These are phyloP conservation scores for Sterrhoptilus dennistouni DNA, from an alignment of 2,113 vertebrate species.

Conservation along the genomic window DNA sequence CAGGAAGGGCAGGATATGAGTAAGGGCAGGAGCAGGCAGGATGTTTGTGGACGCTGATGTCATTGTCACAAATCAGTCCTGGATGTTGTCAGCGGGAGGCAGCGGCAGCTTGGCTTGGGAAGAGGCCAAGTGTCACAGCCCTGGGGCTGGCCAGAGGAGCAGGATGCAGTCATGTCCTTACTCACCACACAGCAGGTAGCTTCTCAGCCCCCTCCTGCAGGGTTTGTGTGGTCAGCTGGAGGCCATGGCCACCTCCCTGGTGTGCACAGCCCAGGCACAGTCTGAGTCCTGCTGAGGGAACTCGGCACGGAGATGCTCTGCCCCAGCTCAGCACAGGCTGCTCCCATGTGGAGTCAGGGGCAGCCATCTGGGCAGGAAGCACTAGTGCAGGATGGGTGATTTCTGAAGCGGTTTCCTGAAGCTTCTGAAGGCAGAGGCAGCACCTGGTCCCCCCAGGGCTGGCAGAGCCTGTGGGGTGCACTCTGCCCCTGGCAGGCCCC, in stretches of 20 bases:
- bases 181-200: neutral
- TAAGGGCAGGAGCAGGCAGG: neutral
- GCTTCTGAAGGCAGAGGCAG: neutral
- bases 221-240: neutral
- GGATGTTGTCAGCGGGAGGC: neutral
- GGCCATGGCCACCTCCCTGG: neutral
- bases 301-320: neutral
- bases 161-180: accelerated
- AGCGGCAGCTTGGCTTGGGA: neutral
- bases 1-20: neutral
- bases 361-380: accelerated
- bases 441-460: accelerated
- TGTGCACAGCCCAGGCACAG: accelerated
- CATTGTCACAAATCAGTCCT: neutral
- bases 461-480: accelerated
- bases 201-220: neutral
- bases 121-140: neutral
- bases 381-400: accelerated
- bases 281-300: neutral
- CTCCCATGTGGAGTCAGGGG: accelerated
- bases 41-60: neutral
- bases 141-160: neutral
- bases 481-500: neutral
- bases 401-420: neutral
- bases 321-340: neutral